Percentiles rank a stretch among this genome's conserved stretches.
Conservation (phyloP, 37 sponge, comb jelly and placozoan species). For the Ianthella basta region DNA sequence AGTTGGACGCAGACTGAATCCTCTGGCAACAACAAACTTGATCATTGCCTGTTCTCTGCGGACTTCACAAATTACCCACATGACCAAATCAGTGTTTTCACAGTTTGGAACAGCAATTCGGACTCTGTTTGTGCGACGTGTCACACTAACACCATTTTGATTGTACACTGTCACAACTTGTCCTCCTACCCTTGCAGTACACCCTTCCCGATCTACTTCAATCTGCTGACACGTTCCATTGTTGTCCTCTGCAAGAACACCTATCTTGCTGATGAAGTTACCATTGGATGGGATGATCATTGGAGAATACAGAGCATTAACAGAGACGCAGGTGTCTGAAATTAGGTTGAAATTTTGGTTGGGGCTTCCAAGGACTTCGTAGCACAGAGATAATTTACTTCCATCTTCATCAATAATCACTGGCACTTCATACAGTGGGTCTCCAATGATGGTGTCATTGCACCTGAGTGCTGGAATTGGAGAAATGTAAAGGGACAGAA, state of each 20-base stretch:
- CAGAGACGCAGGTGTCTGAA: slow-evolving; percentile 17
- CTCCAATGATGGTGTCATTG: slow-evolving; percentile 18
- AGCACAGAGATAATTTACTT: slow-evolving; percentile 6
- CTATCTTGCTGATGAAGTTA: slow-evolving; percentile 62
- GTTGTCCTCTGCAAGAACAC: slow-evolving; percentile 45
- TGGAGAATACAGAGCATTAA: slow-evolving; percentile 16
- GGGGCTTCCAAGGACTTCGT: slow-evolving; percentile 3
- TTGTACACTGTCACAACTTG: not conserved
- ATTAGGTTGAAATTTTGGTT: slow-evolving; percentile 8
- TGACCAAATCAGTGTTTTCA: slow-evolving; percentile 57
- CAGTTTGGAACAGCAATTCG: slow-evolving; percentile 77
- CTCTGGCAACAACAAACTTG: slow-evolving; percentile 58
- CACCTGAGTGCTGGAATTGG: no score
- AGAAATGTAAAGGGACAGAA: no score
- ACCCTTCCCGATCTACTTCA: slow-evolving; percentile 43
- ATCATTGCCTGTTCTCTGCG: slow-evolving; percentile 46
- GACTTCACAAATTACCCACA: slow-evolving; percentile 67
- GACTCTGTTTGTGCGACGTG: slow-evolving; percentile 33
- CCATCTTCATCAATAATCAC: not conserved
- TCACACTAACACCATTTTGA: slow-evolving; percentile 23
- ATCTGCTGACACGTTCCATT: slow-evolving; percentile 39
- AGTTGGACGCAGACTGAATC: slow-evolving; percentile 60
- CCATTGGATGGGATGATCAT: not conserved
- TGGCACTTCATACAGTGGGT: slow-evolving; percentile 24
- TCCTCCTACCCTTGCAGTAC: slow-evolving; percentile 36